Evolutionary conservation across 2,888 invertebrate genomes (phyloP), one percentile per base, ranked within the genome.

Genomic region (Cheilosia grossa): DNA sequence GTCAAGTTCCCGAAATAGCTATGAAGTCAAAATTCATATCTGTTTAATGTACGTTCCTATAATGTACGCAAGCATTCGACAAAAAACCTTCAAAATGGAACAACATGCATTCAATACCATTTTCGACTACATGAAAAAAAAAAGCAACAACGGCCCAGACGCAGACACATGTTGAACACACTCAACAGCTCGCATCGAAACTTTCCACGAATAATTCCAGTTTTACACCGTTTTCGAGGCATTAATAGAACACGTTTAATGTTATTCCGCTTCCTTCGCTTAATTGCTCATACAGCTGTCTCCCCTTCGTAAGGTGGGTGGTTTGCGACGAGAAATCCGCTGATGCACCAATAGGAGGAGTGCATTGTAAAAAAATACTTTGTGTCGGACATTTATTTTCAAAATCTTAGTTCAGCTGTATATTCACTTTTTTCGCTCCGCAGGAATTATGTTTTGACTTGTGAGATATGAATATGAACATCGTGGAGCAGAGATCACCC

Each of bases 151-250:
- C 24, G 66, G 37, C 47, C 21, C 67, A 49, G 82, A 79, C 82
- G 74, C 67, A 49, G 82, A 79, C 82, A 83, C 82, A 83, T 83
- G 82, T 83, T 83, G 73, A 79, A 79, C 73, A 83, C 56, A 47
- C 67, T 51, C 53, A 53, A 63, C 21, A 54, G 58, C 49, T 51
- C 44, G 58, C 51, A 63, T 44, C 58, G 58, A 83, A 83, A 74
- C 67, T 79, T 83, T 83, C 82, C 82, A 83, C 73, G 82, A 83
- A 51, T 6, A 21, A 79, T 74, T 83, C 53, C 79, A 58, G 58
- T 63, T 79, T 69, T 79, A 74, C 74, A 79, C 69, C 64, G 64
- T 79, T 83, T 74, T 83, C 30, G 51, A 69, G 24, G 33, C 73
- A 74, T 67, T 79, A 79, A 79, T 79, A 79, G 79, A 83, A 79